phyloP scores from a whole-genome alignment of 2,113 vertebrate genomes.

The Bungarus multicinctus region DNA sequence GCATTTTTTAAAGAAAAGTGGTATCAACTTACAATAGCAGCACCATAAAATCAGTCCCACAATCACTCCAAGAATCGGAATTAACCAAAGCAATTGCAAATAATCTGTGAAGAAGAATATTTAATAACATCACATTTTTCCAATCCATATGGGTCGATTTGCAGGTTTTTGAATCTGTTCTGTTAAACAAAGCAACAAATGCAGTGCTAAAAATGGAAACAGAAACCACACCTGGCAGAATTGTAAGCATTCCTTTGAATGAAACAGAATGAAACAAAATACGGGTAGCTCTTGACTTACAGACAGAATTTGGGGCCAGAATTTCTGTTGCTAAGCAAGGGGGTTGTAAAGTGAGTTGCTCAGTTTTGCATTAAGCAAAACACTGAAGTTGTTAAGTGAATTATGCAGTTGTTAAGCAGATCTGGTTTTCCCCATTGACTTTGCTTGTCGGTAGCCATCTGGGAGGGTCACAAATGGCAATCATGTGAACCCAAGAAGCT shows the following conservation, averaged over 20 bases:
- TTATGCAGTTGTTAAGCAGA: not conserved
- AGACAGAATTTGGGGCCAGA: not conserved
- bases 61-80: fast-evolving
- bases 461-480: not conserved
- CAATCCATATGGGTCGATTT: not conserved
- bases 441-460: not conserved
- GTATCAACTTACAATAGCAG: not conserved
- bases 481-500: not conserved
- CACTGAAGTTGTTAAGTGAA: not conserved
- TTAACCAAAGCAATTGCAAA: no score
- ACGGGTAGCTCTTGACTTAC: not conserved
- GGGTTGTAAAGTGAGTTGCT: not conserved
- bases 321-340: not conserved
- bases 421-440: not conserved
- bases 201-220: not conserved
- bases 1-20: not conserved
- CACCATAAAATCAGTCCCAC: not conserved
- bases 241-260: not conserved
- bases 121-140: not conserved
- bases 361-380: not conserved
- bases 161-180: not conserved
- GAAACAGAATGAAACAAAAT: no score
- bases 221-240: not conserved
- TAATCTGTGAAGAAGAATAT: not conserved
- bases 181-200: not conserved